These are phyloP conservation scores for Brachypteracias leptosomus DNA, from an alignment of 2,113 vertebrate species.

Conservation along the genomic window DNA sequence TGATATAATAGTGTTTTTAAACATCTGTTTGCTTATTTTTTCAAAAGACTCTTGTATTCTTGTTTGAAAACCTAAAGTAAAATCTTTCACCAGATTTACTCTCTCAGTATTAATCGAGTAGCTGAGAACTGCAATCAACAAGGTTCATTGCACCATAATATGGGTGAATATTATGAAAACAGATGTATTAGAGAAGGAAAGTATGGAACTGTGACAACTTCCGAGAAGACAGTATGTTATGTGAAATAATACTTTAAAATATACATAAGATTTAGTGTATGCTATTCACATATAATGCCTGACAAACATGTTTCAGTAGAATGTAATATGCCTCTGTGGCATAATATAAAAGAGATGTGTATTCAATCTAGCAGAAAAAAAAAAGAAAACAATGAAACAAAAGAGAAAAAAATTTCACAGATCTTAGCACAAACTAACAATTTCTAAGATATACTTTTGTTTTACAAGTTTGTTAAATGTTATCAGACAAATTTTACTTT, in stretches of 20 bases:
- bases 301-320: conserved; percentile 51
- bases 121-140: neutral
- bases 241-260: conserved; percentile 15
- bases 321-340: neutral
- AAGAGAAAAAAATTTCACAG: neutral
- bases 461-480: neutral
- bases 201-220: neutral
- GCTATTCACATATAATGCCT: conserved; percentile 47
- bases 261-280: neutral
- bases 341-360: conserved; percentile 24
- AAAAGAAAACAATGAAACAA: neutral
- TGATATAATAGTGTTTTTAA: neutral
- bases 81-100: conserved; percentile 49
- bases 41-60: conserved; percentile 5
- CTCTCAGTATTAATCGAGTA: conserved; percentile 42
- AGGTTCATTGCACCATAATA: neutral
- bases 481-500: neutral
- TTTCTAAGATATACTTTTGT: neutral
- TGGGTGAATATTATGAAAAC: neutral
- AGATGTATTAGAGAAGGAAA: neutral
- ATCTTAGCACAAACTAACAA: neutral
- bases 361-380: neutral
- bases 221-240: conserved; percentile 13
- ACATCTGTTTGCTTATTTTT: conserved; percentile 30
- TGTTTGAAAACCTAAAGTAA: conserved; percentile 51